Evolutionary conservation across 1,140 invertebrate genomes (phyloP), one percentile per base, ranked within the genome.

Genomic region (Neodiprion fabricii): DNA sequence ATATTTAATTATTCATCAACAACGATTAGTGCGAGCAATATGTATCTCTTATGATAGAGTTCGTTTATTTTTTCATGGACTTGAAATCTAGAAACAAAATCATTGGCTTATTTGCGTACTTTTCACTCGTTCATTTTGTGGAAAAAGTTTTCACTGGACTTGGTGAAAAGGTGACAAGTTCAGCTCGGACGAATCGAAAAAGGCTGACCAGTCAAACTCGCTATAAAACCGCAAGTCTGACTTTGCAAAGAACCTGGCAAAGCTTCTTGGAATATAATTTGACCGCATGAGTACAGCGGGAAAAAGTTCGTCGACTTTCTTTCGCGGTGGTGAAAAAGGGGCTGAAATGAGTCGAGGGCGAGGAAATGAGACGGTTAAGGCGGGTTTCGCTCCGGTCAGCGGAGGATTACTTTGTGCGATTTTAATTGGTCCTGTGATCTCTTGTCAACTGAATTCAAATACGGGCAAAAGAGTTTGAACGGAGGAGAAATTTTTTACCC

Each of bases 391-490:
- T 61, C 8, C 7, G 53, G 53, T 61, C 53, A 61, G 53, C 53
- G n/a, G n/a, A 61, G 53, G 11, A 11, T 61, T 61, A 61, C 53
- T 61, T 61, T 61, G 11, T 61, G 53, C 11, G 48, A 7, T 50
- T 71, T 71, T 71, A 71, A 71, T 71, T 71, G 70, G 70, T 48
- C 23, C 21, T 71, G 48, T 71, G 10, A 10, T 71, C 70, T 28
- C 48, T 12, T 7, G 23, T 21, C 23, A 48, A 71, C 40, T 71
- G 48, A 50, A 71, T 71, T 71, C 70, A 71, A 71, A 71, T 50
- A 50, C 70, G 70, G 48, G 70, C 68, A 40, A 7, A 70, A 14
- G 68, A 28, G 28, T 40, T 40, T 8, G 11, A 8, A 40, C 28
- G 28, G 5, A 40, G 5, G 5, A 40, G 4, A 40, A 5, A 40